A percentile compares a stretch with the other conserved stretches of the same genome.
Conservation (phyloP, 2,113 vertebrate genomes). For the Myrmecophaga tridactyla region DNA sequence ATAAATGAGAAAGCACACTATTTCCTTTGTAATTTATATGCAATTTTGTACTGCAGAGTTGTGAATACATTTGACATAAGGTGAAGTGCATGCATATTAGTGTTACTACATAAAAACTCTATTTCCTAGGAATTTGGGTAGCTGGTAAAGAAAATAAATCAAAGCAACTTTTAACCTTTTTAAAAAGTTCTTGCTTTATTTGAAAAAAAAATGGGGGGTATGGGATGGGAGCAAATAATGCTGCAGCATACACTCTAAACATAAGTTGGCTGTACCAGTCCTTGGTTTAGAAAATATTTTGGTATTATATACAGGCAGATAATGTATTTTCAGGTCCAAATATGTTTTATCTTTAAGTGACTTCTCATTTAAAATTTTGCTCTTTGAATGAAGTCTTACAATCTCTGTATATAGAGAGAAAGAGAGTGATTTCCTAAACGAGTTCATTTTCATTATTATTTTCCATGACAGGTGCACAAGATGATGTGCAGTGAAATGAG, state of each 20-base stretch:
- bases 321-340: neutral
- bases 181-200: slow-evolving; percentile 31
- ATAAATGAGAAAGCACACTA: slow-evolving; percentile 50
- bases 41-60: slow-evolving; percentile 54
- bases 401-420: slow-evolving; percentile 61
- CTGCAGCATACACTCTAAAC: neutral
- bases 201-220: neutral
- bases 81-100: slow-evolving; percentile 68
- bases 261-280: neutral
- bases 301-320: neutral
- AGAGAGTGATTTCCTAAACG: slow-evolving; percentile 67
- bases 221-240: neutral
- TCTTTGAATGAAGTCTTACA: slow-evolving; percentile 55
- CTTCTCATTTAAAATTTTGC: slow-evolving; percentile 51
- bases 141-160: slow-evolving; percentile 32
- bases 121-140: slow-evolving; percentile 39
- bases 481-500: slow-evolving; percentile 44
- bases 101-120: slow-evolving; percentile 61
- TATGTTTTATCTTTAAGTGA: slow-evolving; percentile 34
- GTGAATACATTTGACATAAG: slow-evolving; percentile 66
- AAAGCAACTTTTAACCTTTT: slow-evolving; percentile 47
- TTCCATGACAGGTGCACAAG: slow-evolving; percentile 25
- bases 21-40: slow-evolving; percentile 66
- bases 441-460: slow-evolving; percentile 69
- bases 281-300: slow-evolving; percentile 3